Percentiles rank a stretch among this genome's conserved stretches.
Conservation (phyloP, 2,797 vertebrate species). For the Typhlichthys subterraneus region DNA sequence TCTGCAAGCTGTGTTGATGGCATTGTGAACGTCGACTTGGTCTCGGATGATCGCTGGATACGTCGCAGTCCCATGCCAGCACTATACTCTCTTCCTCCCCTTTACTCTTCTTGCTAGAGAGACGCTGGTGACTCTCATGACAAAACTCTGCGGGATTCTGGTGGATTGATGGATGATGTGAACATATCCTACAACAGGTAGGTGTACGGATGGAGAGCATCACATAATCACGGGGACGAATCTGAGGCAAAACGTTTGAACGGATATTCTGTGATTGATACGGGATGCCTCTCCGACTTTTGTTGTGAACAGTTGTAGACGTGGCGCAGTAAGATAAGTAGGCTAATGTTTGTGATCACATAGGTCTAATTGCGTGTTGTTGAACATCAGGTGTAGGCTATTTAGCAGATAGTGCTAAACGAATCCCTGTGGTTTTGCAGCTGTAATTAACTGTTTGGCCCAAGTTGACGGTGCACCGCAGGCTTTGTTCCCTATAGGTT, state of each 20-base stretch:
- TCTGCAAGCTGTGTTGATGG: no score
- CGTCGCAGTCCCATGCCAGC: conserved; percentile 51
- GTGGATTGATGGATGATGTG: conserved; percentile 56
- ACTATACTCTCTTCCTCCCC: conserved; percentile 13
- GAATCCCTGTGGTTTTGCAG: no score
- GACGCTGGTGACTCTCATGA: conserved; percentile 43
- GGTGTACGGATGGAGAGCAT: conserved; percentile 13
- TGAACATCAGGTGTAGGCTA: no score
- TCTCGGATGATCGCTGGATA: conserved; percentile 51
- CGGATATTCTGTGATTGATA: conserved; percentile 4
- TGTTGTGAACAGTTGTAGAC: neutral
- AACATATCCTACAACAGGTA: conserved; percentile 49
- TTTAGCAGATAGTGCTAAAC: no score
- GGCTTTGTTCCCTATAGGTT: no score
- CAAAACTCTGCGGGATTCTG: conserved; percentile 50
- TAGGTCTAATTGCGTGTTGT: no score
- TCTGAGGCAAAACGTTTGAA: neutral
- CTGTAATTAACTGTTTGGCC: no score
- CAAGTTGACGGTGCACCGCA: no score
- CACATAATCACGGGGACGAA: neutral
- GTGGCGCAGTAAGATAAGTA: neutral
- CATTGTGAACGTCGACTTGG: conserved; percentile 19
- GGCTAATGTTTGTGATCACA: no score
- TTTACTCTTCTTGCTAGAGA: conserved; percentile 34
- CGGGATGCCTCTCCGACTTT: conserved; percentile 2